Conservation (phyloP, 1,140 invertebrate species). For the Steinernema feltiae region DNA sequence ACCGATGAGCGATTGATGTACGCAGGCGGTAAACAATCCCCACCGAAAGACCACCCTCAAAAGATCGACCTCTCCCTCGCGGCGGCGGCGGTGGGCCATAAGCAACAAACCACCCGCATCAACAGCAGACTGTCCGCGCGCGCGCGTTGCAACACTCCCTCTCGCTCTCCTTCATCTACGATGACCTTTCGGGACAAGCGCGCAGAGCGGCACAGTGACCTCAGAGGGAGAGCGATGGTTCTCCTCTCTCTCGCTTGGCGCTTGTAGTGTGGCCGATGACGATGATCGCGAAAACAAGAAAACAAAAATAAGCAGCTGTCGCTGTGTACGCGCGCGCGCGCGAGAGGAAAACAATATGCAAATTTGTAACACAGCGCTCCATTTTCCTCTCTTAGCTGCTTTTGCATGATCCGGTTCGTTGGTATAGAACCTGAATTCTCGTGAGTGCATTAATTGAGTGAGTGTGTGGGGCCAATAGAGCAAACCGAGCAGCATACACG, state of each 20-base stretch:
- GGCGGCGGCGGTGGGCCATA: neutral
- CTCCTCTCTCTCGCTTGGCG: neutral
- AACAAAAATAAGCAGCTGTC: conserved; percentile 13
- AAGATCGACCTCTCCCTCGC: too few species aligned
- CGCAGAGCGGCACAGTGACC: conserved; percentile 10
- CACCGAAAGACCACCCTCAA: neutral
- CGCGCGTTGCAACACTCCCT: neutral
- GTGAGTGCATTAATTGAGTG: too few species aligned
- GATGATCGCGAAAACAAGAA: neutral
- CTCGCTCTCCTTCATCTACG: neutral
- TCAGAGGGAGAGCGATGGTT: neutral
- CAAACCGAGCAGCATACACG: too few species aligned
- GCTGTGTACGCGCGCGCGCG: neutral
- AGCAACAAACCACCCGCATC: neutral
- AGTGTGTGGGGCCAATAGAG: too few species aligned
- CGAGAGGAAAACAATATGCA: conserved; percentile 7
- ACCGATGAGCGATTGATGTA: neutral
- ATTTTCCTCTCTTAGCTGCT: neutral
- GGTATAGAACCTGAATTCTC: too few species aligned
- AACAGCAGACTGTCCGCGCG: neutral
- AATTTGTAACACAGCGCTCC: neutral
- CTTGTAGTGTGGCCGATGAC: neutral
- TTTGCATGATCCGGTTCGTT: conserved; percentile 4
- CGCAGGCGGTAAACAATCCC: conserved; percentile 1
- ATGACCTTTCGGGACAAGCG: conserved; percentile 6